Conservation (phyloP, 1,140 invertebrate species). For the Oreohelix idahoensis region DNA sequence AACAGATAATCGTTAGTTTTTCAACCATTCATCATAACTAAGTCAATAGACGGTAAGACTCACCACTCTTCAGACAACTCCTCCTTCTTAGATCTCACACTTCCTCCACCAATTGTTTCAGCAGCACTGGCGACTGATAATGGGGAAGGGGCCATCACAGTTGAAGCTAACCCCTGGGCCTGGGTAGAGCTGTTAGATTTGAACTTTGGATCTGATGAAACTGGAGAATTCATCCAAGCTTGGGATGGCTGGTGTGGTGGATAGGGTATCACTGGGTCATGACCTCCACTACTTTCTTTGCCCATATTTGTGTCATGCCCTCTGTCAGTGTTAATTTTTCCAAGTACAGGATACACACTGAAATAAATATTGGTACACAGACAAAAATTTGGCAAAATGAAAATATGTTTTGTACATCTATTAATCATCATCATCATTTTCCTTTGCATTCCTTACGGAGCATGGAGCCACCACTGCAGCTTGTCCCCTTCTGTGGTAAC, state of each 20-base stretch:
- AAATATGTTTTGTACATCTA: too few relatives aligned
- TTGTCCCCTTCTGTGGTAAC: too few relatives aligned
- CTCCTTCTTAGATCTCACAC: constrained; percentile 35
- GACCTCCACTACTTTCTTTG: constrained; percentile 37
- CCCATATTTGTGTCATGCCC: constrained; percentile 39
- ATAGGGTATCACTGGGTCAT: constrained; percentile 14
- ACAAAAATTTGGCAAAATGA: too few relatives aligned
- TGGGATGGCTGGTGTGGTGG: constrained; percentile 57
- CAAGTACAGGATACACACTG: constrained; percentile 52
- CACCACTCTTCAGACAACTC: constrained; percentile 35
- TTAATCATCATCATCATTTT: too few relatives aligned
- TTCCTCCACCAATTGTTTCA: constrained; percentile 49
- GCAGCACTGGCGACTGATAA: constrained; percentile 55
- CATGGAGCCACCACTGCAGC: too few relatives aligned
- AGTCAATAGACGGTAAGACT: background rate
- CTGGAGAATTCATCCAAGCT: constrained; percentile 59
- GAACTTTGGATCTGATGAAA: background rate
- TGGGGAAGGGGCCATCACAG: constrained; percentile 50
- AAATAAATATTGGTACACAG: background rate
- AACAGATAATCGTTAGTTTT: too few relatives aligned
- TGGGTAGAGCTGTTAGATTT: background rate
- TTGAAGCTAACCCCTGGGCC: background rate
- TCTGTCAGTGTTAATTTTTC: constrained; percentile 50
- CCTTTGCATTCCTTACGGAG: too few relatives aligned
- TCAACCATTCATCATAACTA: too few relatives aligned